Conservation (phyloP, 2,113 vertebrate species). For the Pavo muticus region DNA sequence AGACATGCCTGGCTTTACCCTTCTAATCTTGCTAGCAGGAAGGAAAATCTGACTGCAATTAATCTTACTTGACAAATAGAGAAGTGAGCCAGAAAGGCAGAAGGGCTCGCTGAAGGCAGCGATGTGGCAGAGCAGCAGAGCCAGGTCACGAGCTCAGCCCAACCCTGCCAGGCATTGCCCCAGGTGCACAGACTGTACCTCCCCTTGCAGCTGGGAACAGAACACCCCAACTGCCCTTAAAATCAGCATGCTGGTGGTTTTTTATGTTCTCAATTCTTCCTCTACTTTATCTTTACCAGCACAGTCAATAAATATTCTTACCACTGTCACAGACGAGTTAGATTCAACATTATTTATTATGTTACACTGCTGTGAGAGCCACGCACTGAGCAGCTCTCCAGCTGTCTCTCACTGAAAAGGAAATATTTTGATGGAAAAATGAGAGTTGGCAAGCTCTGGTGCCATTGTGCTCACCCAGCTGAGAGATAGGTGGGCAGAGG, state of each 20-base stretch:
- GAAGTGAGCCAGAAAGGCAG: neutral
- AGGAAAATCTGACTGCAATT: neutral
- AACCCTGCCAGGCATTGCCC: neutral
- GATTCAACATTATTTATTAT: neutral
- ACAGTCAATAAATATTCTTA: neutral
- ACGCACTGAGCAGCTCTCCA: rapidly evolving
- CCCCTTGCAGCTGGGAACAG: neutral
- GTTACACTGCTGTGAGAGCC: neutral
- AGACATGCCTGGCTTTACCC: neutral
- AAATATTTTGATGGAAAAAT: neutral
- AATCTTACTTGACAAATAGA: neutral
- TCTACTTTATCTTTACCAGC: neutral
- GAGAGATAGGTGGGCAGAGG: neutral
- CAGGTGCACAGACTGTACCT: neutral
- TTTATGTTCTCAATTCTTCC: neutral
- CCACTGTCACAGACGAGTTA: neutral
- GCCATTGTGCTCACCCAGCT: neutral
- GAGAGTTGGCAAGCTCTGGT: neutral
- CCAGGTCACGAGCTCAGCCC: neutral
- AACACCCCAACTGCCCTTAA: neutral
- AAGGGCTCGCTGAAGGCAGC: neutral
- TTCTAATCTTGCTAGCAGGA: neutral
- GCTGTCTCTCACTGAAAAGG: neutral
- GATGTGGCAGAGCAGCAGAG: neutral
- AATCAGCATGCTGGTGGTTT: neutral